These are phyloP conservation scores for Lampris megalopsis DNA, from an alignment of 2,113 vertebrate genomes.

Conservation along the genomic window DNA sequence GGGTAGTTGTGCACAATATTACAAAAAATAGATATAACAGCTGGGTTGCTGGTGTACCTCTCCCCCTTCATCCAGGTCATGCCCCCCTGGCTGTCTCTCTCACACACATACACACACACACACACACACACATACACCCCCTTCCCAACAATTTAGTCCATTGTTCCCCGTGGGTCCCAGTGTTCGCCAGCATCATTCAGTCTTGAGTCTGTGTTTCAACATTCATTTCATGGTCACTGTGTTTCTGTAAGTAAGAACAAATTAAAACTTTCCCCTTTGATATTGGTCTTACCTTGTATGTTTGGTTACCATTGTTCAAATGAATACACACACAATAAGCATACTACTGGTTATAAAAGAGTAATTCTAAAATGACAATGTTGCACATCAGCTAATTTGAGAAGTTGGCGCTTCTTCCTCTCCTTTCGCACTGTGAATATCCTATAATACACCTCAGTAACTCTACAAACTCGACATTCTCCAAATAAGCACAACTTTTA, in stretches of 20 bases:
- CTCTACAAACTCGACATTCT: no score
- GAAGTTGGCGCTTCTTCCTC: no score
- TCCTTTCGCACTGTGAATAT: no score
- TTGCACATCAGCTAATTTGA: no score
- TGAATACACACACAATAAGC: no score
- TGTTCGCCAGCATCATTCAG: conserved; percentile 44
- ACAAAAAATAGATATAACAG: conserved; percentile 77
- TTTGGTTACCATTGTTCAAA: no score
- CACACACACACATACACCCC: conserved; percentile 44
- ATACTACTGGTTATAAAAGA: no score
- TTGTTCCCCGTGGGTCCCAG: conserved; percentile 56
- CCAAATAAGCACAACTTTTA: no score
- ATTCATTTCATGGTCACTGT: conserved; percentile 48
- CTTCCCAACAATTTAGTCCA: conserved; percentile 24
- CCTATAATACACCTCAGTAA: no score
- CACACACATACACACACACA: conserved; percentile 46
- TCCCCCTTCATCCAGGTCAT: conserved; percentile 43
- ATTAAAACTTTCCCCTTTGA: no score
- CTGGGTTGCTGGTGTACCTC: conserved; percentile 76
- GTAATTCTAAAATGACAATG: no score
- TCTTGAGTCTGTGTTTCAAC: conserved; percentile 17
- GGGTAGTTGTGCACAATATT: conserved; percentile 66
- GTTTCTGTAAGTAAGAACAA: conserved; percentile 46
- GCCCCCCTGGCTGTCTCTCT: conserved; percentile 21
- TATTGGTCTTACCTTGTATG: no score